Evolutionary conservation across 2,113 vertebrate species (phyloP), one percentile per base, ranked within the genome.

Genomic region (Pteruthius melanotis): DNA sequence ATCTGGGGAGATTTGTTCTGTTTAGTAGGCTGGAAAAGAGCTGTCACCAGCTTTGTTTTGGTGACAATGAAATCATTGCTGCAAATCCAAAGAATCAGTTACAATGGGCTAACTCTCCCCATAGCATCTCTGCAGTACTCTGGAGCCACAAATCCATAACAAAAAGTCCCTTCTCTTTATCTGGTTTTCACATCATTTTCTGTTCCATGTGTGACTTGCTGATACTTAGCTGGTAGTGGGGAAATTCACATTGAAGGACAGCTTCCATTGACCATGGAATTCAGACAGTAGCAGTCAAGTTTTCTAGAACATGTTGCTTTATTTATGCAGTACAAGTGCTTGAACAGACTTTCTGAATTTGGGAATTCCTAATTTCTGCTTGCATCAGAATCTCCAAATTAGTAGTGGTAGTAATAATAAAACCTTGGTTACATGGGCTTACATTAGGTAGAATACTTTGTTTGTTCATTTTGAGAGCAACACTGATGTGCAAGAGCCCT

Each of bases 401-500:
- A 52, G 7, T 39, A 69, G 11, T 19, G 65, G 42, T 23, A 86
- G 7, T 35, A 57, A 18, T 81, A 88, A 66, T 40, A 60, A 79
- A 79, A 68, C 13, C 11, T 37, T 0, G 1, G 14, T 53, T 59
- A 49, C 0, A 0, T 17, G 9, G 31, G 15, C 11, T 88, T 80
- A 37, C 9, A 24, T 1, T 31, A 53, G 15, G 30, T 47, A 77
- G 63, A 44, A 59, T 16, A 22, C 18, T 44, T 13, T 42, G 9
- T 45, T 86, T 11, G 6, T 37, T 57, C 13, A 18, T 81, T 83
- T 94, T 90, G 45, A 83, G 21, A 53, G 17, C 0, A 7, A 23
- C 10, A 4, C 33, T 77, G n/a, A 8, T 69, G 50, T 54, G 40
- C 56, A 66, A 80, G 49, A 85, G 19, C 74, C 26, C 12, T 63